phyloP scores from a whole-genome alignment of 1,140 invertebrate genomes.

The Euglossa dilemma region DNA sequence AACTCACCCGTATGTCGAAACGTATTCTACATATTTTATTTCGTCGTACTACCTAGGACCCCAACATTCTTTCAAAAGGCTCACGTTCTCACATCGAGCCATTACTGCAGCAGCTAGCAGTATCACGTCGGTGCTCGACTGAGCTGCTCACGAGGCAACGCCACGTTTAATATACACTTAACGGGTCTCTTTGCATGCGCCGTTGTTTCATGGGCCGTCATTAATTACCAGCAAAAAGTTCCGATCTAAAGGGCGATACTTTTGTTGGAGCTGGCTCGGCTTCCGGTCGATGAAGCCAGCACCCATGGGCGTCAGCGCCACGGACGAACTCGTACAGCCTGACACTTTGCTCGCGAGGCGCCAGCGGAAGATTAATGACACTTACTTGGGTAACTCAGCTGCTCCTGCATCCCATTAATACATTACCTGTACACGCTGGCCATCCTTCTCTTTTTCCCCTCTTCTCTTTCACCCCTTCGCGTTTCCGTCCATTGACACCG shows the following conservation, averaged over 20 bases:
- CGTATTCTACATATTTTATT: background rate
- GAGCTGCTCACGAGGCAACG: too few species aligned
- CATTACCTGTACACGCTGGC: constrained; percentile 58
- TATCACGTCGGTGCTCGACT: too few species aligned
- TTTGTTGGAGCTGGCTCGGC: constrained; percentile 18
- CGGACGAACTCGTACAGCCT: constrained; percentile 8
- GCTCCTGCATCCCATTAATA: constrained; percentile 71
- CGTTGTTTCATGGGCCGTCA: constrained; percentile 28
- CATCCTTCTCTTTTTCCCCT: constrained; percentile 12
- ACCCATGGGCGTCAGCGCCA: constrained; percentile 15
- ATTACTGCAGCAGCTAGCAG: too few species aligned
- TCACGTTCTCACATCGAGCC: background rate
- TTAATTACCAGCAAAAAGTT: constrained; percentile 52
- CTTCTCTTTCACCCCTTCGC: constrained; percentile 14
- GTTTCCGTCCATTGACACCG: constrained; percentile 52
- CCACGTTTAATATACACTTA: constrained; percentile 21
- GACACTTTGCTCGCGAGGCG: constrained; percentile 48
- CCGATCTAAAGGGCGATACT: constrained; percentile 3
- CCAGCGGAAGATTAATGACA: constrained; percentile 69
- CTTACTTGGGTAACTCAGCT: constrained; percentile 57
- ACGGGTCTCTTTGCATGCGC: constrained; percentile 20
- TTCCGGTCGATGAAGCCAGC: constrained; percentile 16
- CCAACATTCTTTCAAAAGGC: background rate
- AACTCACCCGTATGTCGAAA: too few species aligned
- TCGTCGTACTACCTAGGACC: too few species aligned